Evolutionary conservation across 2,113 vertebrate species (phyloP).

Genomic region (Rana temporaria): DNA sequence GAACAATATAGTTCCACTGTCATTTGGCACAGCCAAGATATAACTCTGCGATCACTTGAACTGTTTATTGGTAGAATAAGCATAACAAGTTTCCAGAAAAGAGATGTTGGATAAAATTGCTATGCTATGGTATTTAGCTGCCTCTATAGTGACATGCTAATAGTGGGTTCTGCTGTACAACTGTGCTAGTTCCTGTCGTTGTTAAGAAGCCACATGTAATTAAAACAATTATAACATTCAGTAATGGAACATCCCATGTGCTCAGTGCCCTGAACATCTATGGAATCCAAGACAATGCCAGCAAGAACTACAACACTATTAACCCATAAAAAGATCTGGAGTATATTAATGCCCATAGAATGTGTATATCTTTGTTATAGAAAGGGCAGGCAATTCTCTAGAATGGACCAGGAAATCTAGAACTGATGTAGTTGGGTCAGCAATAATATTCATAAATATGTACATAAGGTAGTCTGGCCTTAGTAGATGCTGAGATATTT

Average conservation of each 20-base stretch:
- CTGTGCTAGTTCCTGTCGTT: conserved; percentile 63
- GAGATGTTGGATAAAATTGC: conserved; percentile 68
- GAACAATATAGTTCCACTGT: neutral
- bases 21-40: neutral
- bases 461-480: too few relatives aligned
- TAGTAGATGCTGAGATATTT: too few relatives aligned
- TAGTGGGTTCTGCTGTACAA: conserved; percentile 66
- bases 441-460: too few relatives aligned
- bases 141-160: conserved; percentile 73
- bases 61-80: conserved; percentile 25
- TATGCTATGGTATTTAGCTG: conserved; percentile 62
- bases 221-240: conserved; percentile 72
- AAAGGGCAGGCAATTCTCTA: too few relatives aligned
- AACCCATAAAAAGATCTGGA: neutral
- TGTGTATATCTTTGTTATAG: neutral
- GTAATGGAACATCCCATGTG: conserved; percentile 63
- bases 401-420: too few relatives aligned
- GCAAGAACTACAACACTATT: neutral
- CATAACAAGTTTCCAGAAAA: conserved; percentile 39
- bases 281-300: conserved; percentile 1
- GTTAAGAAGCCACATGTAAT: conserved; percentile 71
- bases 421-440: too few relatives aligned
- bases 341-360: neutral
- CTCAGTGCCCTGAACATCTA: neutral
- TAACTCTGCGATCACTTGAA: neutral